Evolutionary conservation across 2,797 vertebrate genomes (phyloP), one percentile per base, ranked within the genome.

Genomic region (Gymnodraco acuticeps): DNA sequence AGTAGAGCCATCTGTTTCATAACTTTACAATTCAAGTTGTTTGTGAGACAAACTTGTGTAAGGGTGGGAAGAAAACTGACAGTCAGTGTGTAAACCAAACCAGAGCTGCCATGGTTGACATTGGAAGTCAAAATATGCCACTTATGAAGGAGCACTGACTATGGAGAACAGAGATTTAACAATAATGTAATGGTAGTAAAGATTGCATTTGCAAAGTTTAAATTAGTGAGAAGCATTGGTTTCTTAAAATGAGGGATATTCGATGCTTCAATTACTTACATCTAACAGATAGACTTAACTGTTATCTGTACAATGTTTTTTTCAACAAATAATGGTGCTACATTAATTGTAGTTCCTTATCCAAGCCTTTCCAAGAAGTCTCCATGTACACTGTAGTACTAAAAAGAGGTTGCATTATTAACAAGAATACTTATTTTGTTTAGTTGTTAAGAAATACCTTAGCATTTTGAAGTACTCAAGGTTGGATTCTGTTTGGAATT

Each of bases 1-100:
- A 77, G 79, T 46, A 12, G 42, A 6, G n/a, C 69, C 80, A 87
- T 80, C 80, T 86, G 78, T 75, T 82, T 83, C 50, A 70, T 69
- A 48, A 47, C 65, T 86, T 84, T 70, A 45, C 81, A 51, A 74
- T 82, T 56, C 70, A 70, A 70, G 60, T 77, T 67, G 67, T 65
- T 59, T 52, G 42, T 50, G 66, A 58, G 60, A 71, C 61, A 47
- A 73, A 83, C 54, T 68, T 62, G 59, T 75, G 45, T 33, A 48
- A 50, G 46, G 16, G 43, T 20, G 74, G 43, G 41, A 58, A 61
- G 12, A 78, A 73, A 46, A 42, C n/a, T 67, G 6, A 55, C n/a
- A 64, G 59, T 54, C 31, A 63, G 66, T 65, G 61, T 52, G 13
- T 46, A 59, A 71, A 68, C 19, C 42, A 45, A 56, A 47, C 33